Base-by-base conservation (phyloP, 2,113 vertebrate species). In the Pristiophorus japonicus region DNA sequence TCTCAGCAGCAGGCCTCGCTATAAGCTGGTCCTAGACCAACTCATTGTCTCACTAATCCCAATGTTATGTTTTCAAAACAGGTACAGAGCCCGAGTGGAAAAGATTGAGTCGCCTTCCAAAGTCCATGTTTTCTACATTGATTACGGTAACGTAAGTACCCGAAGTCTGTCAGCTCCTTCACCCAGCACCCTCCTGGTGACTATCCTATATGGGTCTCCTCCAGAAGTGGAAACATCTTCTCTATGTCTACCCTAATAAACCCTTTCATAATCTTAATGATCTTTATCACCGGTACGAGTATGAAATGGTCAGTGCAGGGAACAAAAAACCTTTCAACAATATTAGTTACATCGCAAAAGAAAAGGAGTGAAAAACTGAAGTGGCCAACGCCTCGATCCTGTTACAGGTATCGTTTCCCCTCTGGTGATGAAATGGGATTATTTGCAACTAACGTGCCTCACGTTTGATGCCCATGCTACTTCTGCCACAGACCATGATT, bases 1-100 rank as follows among this genome's bases (percentile, higher is more conserved):
- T 92, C 34, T 63, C 88, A 38, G 88, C 34, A 22, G 34, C 59
- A 38, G 14, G 88, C 16, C 55, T 92, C 34, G 16, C 88, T 10
- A 2, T 63, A n/a, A 92, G n/a, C 88, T 63, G 59, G n/a, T 38
- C 55, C 88, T 34, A 91, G 55, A 38, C 14, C n/a, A 92, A 92
- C 88, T 91, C 20, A 30, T 90, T 59, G 59, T 92, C 34, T 92
- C 93, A 14, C 66, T 47, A 47, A 94, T 70, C 65, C 6, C 62
- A 3, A 45, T 47, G 16, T 62, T 67, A 4, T 78, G 87, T 95
- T 94, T 78, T 95, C 95, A 95, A 96, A 97, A 91, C 96, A 99
- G 99, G 99, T 99, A 99, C 97, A 98, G 99, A 38, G 99, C 99
- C 90, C 97, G 98, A n/a, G 98, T 99, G 96, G 99, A 99, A 97